These are phyloP conservation scores for Nomada hirtipes DNA, from an alignment of 2,888 invertebrate genomes.

Conservation along the genomic window DNA sequence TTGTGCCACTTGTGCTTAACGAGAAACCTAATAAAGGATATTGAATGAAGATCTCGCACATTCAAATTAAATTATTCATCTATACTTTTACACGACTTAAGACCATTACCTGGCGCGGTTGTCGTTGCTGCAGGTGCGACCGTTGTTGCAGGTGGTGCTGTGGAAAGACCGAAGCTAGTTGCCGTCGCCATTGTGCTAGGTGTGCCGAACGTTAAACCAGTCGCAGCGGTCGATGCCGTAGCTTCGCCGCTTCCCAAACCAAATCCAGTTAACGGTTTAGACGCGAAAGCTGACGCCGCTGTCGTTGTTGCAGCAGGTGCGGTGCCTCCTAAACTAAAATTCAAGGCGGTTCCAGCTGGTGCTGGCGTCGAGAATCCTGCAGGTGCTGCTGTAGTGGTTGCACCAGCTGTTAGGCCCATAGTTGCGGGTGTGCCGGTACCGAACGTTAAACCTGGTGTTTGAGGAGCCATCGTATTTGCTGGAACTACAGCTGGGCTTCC, in stretches of 20 bases:
- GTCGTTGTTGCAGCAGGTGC: slow-evolving; percentile 56
- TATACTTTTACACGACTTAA: not conserved
- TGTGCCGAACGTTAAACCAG: slow-evolving; percentile 68
- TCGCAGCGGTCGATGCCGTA: slow-evolving; percentile 39
- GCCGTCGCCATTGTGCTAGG: slow-evolving; percentile 60
- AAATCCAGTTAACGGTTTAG: slow-evolving; percentile 69
- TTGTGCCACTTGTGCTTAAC: slow-evolving; percentile 52
- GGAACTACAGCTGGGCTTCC: slow-evolving; percentile 53
- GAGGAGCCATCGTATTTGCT: slow-evolving; percentile 40
- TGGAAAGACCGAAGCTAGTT: slow-evolving; percentile 63
- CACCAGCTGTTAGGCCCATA: slow-evolving; percentile 48
- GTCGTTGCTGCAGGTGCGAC: slow-evolving; percentile 61
- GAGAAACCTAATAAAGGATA: slow-evolving; percentile 57
- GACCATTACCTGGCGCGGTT: slow-evolving; percentile 49
- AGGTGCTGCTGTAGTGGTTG: slow-evolving; percentile 46
- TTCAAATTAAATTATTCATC: not conserved
- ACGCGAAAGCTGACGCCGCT: slow-evolving; percentile 56
- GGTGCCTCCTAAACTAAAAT: slow-evolving; percentile 66
- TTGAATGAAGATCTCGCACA: slow-evolving; percentile 14
- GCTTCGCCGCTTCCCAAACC: slow-evolving; percentile 61
- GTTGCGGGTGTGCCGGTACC: slow-evolving; percentile 44
- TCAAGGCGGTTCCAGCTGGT: slow-evolving; percentile 40
- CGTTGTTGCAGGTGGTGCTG: slow-evolving; percentile 56
- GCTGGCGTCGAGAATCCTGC: slow-evolving; percentile 46
- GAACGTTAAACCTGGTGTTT: slow-evolving; percentile 53